A percentile compares a stretch with the other conserved stretches of the same genome.
phyloP scores from a whole-genome alignment of 2,113 vertebrate species.

The Myotis davidii region DNA sequence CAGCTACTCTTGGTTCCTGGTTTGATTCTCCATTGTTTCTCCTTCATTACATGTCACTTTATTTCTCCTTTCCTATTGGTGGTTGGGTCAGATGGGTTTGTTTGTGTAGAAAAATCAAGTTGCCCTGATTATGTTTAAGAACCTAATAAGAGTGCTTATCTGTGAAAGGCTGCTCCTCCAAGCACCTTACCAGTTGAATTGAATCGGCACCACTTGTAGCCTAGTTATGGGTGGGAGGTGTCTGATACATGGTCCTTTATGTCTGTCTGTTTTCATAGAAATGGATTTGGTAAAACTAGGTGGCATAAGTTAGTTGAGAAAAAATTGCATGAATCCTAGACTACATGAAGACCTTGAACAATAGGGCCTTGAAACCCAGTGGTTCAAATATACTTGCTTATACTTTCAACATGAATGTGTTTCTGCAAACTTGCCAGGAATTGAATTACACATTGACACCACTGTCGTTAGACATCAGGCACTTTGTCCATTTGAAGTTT shows the following conservation, averaged over 20 bases:
- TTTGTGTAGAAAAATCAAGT: slow-evolving; percentile 60
- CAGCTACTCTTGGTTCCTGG: slow-evolving; percentile 70
- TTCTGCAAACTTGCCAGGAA: neutral
- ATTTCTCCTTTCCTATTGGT: slow-evolving; percentile 64
- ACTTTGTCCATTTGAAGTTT: neutral
- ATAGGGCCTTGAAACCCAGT: neutral
- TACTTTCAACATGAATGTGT: neutral
- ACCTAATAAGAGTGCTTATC: slow-evolving; percentile 47
- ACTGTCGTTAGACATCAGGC: neutral
- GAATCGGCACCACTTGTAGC: slow-evolving; percentile 67
- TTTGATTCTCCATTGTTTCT: neutral
- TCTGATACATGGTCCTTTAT: neutral
- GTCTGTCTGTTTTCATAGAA: neutral
- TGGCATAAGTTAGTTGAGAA: neutral
- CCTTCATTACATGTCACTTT: slow-evolving; percentile 27
- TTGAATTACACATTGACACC: neutral
- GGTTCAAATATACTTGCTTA: neutral
- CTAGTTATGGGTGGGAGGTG: neutral
- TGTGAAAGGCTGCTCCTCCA: slow-evolving; percentile 44
- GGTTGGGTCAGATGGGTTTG: slow-evolving; percentile 21
- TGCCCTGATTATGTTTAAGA: slow-evolving; percentile 40
- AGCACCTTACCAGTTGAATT: slow-evolving; percentile 51
- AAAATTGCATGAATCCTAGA: neutral
- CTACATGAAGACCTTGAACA: neutral
- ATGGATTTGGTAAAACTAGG: neutral